These are phyloP conservation scores for Limnephilus auricula DNA, from an alignment of 2,888 invertebrate species.

Conservation along the genomic window DNA sequence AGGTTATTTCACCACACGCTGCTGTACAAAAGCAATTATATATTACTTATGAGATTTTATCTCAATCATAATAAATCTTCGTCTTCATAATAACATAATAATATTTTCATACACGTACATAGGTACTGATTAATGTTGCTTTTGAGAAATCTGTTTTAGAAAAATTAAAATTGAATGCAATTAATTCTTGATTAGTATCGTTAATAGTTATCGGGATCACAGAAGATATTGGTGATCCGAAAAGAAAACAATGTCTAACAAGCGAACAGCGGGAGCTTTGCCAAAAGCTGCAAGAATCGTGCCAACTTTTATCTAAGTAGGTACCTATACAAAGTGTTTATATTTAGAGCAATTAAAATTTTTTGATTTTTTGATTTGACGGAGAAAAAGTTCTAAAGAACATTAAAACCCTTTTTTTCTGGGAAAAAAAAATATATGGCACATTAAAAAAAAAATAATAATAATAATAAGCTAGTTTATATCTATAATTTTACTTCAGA, in stretches of 20 bases:
- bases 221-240: not conserved
- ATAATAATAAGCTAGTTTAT: too few relatives aligned
- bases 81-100: not conserved
- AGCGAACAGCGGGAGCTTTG: constrained; percentile 27
- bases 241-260: constrained; percentile 14
- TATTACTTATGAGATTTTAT: not conserved
- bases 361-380: not conserved
- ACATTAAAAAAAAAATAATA: not conserved
- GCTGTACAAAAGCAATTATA: not conserved
- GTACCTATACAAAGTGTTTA: not conserved
- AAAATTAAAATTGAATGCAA: not conserved
- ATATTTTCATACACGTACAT: not conserved
- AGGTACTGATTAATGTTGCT: not conserved
- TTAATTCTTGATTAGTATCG: not conserved
- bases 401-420: not conserved
- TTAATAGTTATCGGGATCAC: not conserved
- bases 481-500: too few relatives aligned
- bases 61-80: not conserved
- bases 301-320: constrained; percentile 20
- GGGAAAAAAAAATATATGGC: not conserved
- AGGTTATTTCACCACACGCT: not conserved
- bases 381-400: not conserved
- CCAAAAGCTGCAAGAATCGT: constrained; percentile 26
- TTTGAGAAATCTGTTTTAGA: not conserved
- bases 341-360: not conserved